Evolutionary conservation across 2,888 invertebrate genomes (phyloP).

Genomic region (Cephus spinipes): DNA sequence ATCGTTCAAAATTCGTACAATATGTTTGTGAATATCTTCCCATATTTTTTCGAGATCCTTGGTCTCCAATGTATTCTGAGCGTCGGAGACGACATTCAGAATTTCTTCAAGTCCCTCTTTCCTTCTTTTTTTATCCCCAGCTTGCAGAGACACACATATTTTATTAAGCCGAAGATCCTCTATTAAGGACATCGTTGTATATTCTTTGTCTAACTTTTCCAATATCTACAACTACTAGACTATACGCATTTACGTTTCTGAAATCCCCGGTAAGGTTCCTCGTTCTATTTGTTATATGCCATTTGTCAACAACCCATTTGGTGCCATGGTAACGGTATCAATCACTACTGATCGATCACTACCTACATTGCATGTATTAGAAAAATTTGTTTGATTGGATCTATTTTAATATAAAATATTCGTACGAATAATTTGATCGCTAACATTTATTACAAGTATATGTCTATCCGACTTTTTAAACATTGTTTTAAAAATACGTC

Average conservation of each 20-base stretch:
- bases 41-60: conserved; percentile 60
- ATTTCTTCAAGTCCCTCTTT: conserved; percentile 72
- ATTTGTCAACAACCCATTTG: neutral
- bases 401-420: neutral
- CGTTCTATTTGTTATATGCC: neutral
- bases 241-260: neutral
- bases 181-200: neutral
- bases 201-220: neutral
- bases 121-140: conserved; percentile 72
- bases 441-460: neutral
- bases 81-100: conserved; percentile 63
- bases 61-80: conserved; percentile 66
- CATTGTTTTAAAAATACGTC: neutral
- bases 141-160: conserved; percentile 66
- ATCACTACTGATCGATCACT: neutral
- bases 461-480: neutral
- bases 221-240: neutral
- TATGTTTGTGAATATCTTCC: conserved; percentile 65
- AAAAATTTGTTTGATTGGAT: neutral
- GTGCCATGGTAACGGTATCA: neutral
- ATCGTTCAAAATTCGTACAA: conserved; percentile 70
- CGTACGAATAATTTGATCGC: neutral
- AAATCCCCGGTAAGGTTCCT: neutral
- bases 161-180: conserved; percentile 8
- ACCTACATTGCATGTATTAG: neutral